Percentiles rank a stretch among this genome's conserved stretches.
Conservation (phyloP, 2,888 invertebrate genomes). For the Galerucella calmariensis region DNA sequence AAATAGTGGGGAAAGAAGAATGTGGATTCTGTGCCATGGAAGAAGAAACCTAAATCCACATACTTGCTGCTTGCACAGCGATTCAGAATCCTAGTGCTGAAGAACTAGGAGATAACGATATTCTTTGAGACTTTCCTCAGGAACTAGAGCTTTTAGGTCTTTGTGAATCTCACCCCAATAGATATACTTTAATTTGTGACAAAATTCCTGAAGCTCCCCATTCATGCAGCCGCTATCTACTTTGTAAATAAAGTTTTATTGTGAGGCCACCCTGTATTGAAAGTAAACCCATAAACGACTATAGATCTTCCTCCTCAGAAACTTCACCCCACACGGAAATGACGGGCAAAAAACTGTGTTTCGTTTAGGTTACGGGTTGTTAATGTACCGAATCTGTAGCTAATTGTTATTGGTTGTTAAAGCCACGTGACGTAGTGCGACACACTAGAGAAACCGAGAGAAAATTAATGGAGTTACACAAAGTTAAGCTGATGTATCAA, state of each 20-base stretch:
- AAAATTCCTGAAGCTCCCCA: no score
- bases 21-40: no score
- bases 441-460: slow-evolving; percentile 52
- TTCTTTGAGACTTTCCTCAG: no score
- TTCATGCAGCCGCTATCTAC: neutral
- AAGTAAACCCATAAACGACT: slow-evolving; percentile 23
- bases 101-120: no score
- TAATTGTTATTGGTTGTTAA: slow-evolving; percentile 65
- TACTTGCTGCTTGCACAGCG: no score
- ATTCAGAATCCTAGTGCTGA: no score
- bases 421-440: slow-evolving; percentile 61
- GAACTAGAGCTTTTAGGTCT: no score
- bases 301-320: slow-evolving; percentile 36
- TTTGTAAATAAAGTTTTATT: neutral
- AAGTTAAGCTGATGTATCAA: slow-evolving; percentile 29
- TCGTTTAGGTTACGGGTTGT: slow-evolving; percentile 61
- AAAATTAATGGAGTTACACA: slow-evolving; percentile 52
- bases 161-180: no score
- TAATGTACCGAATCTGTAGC: slow-evolving; percentile 64
- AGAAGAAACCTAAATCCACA: no score
- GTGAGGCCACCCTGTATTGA: slow-evolving; percentile 26
- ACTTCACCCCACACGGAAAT: slow-evolving; percentile 48
- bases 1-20: no score
- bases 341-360: slow-evolving; percentile 57
- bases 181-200: no score